Evolutionary conservation across 2,113 vertebrate species (phyloP), one percentile per base, ranked within the genome.

Genomic region (Poeciliopsis prolifica): DNA sequence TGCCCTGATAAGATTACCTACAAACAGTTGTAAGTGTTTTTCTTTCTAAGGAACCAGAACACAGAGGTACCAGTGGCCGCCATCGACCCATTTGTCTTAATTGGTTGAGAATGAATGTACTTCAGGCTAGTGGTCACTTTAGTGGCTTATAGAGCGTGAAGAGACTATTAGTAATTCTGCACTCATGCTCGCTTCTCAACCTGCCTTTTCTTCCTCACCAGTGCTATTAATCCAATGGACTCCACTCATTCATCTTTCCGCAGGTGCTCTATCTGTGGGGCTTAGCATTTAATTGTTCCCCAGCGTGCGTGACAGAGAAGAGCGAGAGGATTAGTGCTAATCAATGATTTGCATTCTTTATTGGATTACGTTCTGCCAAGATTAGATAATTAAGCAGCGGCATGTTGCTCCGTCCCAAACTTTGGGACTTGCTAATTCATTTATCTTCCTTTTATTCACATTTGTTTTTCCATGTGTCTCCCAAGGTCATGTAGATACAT

Each of bases 71-170:
- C 61, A n/a, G 54, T 31, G 26, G 22, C 44, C 54, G 26, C 26
- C 67, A 82, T 68, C 33, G 35, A 81, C 66, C 84, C 77, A 71
- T 90, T 85, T 80, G 62, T 82, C 78, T 81, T 61, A 75, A 83
- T 80, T 82, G 77, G 70, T 70, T 1, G 0, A 80, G 78, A 78
- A 67, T 80, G 69, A 78, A 82, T 77, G 66, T 63, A 61, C 77
- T 75, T 77, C 64, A 67, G 66, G 65, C 68, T 68, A 40, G 60
- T 70, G 80, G 78, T 83, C 80, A 82, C 75, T 78, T 48, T 65
- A 81, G 77, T 71, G 71, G 42, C 24, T 89, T 79, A 83, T 71
- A 66, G 72, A 88, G 75, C 79, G 44, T 69, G 42, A 79, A 86
- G 70, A 71, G 24, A 66, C 15, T 8, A 83, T 82, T 86, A 79